These are phyloP conservation scores for Pelobates cultripes DNA, from an alignment of 2,797 vertebrate species.

Conservation along the genomic window DNA sequence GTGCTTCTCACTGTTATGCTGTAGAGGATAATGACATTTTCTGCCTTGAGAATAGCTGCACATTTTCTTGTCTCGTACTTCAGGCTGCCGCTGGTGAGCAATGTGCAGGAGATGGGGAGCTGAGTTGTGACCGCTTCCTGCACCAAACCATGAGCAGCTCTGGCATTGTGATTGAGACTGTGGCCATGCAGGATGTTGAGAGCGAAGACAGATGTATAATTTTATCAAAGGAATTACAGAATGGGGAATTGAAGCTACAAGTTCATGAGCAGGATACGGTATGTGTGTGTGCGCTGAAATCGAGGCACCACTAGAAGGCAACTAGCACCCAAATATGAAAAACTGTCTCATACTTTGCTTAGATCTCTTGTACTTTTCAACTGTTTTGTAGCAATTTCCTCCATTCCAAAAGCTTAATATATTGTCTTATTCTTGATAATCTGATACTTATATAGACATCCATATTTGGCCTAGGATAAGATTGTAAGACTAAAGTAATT, in stretches of 20 bases:
- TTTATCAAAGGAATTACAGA: conserved; percentile 60
- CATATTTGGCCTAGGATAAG: no score
- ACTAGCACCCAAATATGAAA: no score
- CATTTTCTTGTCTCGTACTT: conserved; percentile 6
- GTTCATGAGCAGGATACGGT: conserved; percentile 65
- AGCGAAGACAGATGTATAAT: conserved; percentile 52
- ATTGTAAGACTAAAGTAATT: no score
- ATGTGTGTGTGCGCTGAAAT: conserved; percentile 55
- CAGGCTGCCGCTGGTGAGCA: conserved; percentile 58
- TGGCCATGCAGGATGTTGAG: conserved; percentile 64
- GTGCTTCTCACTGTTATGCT: no score
- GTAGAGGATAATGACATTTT: not conserved
- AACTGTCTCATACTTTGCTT: no score
- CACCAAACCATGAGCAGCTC: conserved; percentile 95
- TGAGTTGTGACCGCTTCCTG: conserved; percentile 84
- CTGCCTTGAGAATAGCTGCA: not conserved
- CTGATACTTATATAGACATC: no score
- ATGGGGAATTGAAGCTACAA: conserved; percentile 62
- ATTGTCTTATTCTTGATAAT: no score
- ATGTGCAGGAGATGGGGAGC: conserved; percentile 65
- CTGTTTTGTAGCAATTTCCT: no score
- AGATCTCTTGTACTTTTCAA: no score
- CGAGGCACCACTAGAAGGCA: not conserved
- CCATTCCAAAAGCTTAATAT: no score
- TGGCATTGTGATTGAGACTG: conserved; percentile 82